These are phyloP conservation scores for Psammodynastes pulverulentus DNA, from an alignment of 2,113 vertebrate genomes.

Conservation along the genomic window DNA sequence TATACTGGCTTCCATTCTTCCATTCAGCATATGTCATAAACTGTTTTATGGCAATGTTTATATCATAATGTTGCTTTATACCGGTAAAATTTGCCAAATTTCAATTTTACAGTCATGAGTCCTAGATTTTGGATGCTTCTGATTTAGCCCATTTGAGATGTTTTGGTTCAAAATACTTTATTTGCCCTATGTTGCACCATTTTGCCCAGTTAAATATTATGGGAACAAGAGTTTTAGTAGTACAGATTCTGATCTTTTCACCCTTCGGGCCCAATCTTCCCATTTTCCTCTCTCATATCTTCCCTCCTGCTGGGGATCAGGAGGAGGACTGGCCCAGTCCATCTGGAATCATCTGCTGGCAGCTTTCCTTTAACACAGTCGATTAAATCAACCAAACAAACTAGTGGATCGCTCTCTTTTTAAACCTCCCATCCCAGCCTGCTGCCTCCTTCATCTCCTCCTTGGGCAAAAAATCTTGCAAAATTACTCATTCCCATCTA, in stretches of 20 bases:
- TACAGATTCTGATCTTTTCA: neutral
- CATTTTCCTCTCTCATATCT: neutral
- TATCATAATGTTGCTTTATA: too few species aligned
- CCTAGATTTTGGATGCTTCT: too few species aligned
- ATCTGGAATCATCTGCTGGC: neutral
- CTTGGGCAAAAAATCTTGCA: neutral
- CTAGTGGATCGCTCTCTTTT: neutral
- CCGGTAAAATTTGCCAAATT: too few species aligned
- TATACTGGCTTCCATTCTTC: too few species aligned
- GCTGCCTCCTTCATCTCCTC: neutral
- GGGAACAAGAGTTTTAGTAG: too few species aligned
- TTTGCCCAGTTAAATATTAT: too few species aligned
- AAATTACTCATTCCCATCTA: neutral
- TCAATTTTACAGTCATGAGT: too few species aligned
- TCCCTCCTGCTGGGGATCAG: neutral
- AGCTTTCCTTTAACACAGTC: neutral
- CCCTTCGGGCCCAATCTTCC: neutral
- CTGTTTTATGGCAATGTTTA: too few species aligned
- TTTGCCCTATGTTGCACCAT: too few species aligned
- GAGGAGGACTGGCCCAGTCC: neutral
- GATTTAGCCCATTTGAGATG: too few species aligned
- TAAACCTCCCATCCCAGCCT: neutral
- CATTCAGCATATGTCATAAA: too few species aligned
- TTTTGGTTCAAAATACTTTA: too few species aligned
- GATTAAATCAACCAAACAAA: neutral